Evolutionary conservation across 2,888 invertebrate genomes (phyloP).

Genomic region (Philopedon plagiatum): DNA sequence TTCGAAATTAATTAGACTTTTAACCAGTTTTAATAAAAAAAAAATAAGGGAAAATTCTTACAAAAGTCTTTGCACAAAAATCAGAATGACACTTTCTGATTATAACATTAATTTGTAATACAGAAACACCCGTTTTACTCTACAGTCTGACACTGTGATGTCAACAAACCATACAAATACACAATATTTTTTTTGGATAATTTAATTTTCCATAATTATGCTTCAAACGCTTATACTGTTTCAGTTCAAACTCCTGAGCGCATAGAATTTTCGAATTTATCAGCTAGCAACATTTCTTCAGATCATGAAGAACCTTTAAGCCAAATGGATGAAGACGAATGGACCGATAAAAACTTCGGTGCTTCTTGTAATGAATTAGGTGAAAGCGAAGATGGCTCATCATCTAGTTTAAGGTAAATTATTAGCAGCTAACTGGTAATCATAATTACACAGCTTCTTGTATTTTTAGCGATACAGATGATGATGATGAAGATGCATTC

Average conservation of each 20-base stretch:
- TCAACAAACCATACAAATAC: too few relatives aligned
- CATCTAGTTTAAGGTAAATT: conserved; percentile 71
- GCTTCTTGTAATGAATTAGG: conserved; percentile 80
- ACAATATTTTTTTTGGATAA: too few relatives aligned
- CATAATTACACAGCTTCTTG: background rate
- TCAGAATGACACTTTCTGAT: too few relatives aligned
- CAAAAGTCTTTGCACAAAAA: too few relatives aligned
- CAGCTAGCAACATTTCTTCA: conserved; percentile 71
- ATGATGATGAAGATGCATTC: conserved; percentile 77
- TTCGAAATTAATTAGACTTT: too few relatives aligned
- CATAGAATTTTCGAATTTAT: conserved; percentile 84
- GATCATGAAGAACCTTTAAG: conserved; percentile 77
- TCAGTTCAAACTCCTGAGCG: conserved; percentile 81
- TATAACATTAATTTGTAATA: too few relatives aligned
- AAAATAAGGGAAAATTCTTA: too few relatives aligned
- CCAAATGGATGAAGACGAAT: conserved; percentile 95
- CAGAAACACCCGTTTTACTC: too few relatives aligned
- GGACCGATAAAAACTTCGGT: conserved; percentile 94
- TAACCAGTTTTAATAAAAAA: too few relatives aligned
- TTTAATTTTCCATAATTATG: too few relatives aligned
- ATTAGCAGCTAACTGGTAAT: background rate
- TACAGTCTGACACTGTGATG: too few relatives aligned
- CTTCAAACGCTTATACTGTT: too few relatives aligned
- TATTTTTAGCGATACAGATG: conserved; percentile 72
- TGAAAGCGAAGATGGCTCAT: conserved; percentile 75